Conservation (phyloP, 2,797 vertebrate species). For the Myotis findleyi region DNA sequence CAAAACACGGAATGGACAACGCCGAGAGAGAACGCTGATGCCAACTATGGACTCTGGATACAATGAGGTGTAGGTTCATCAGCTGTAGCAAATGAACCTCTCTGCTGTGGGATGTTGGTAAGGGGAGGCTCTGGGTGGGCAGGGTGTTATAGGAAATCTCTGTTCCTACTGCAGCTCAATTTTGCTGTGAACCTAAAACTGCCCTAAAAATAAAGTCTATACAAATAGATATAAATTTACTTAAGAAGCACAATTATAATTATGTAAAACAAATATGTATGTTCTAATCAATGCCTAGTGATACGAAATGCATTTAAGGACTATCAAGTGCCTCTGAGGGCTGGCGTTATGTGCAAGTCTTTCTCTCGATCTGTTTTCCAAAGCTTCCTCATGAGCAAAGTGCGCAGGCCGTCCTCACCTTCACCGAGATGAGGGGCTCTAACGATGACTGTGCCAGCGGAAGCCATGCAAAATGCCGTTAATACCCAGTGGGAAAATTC, state of each 20-base stretch:
- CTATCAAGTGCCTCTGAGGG: background rate
- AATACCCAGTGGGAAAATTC: background rate
- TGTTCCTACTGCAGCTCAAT: background rate
- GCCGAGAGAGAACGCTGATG: background rate
- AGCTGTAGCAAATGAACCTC: accelerated
- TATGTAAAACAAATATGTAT: background rate
- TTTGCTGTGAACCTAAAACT: background rate
- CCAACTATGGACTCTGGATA: background rate
- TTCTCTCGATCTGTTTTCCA: background rate
- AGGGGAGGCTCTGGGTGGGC: background rate
- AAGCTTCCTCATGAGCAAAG: background rate
- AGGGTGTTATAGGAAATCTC: background rate
- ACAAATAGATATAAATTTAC: background rate
- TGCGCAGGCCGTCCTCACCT: background rate
- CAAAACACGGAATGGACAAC: background rate
- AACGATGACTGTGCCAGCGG: background rate
- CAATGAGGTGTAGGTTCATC: background rate
- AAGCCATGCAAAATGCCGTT: background rate
- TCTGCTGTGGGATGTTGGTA: background rate
- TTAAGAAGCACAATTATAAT: background rate
- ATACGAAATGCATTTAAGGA: background rate
- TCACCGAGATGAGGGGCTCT: background rate
- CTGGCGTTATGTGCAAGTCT: background rate
- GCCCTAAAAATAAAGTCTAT: background rate
- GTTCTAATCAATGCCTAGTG: background rate